Conservation (phyloP, 2,113 vertebrate genomes). For the Pao palembangensis region DNA sequence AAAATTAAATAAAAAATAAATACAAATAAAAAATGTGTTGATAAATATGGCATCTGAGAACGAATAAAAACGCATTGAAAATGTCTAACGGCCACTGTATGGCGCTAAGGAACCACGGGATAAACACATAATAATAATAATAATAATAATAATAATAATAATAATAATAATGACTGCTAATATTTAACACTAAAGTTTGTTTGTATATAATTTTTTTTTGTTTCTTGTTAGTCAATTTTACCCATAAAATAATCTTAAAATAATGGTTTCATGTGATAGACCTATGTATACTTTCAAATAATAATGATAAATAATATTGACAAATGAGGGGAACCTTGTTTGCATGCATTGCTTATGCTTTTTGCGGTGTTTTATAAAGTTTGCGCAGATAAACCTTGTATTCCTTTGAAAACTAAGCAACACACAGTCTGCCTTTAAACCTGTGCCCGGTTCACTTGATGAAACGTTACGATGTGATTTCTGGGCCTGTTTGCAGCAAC, state of each 20-base stretch:
- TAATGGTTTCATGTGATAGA: too few relatives aligned
- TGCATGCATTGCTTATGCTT: too few relatives aligned
- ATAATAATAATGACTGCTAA: neutral
- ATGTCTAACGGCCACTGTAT: constrained; percentile 51
- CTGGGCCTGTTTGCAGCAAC: too few relatives aligned
- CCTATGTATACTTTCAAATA: neutral
- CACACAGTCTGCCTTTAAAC: too few relatives aligned
- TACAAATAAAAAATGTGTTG: neutral
- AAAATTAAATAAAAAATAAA: neutral
- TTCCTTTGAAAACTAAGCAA: too few relatives aligned
- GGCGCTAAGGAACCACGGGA: constrained; percentile 64
- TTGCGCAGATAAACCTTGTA: too few relatives aligned
- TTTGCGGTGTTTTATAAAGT: too few relatives aligned
- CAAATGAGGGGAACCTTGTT: too few relatives aligned
- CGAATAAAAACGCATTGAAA: constrained; percentile 1
- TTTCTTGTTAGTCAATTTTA: too few relatives aligned
- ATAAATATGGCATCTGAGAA: constrained; percentile 20
- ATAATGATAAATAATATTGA: neutral
- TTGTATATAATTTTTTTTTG: neutral
- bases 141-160: neutral
- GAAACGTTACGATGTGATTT: too few relatives aligned
- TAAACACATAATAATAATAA: neutral
- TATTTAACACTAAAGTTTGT: neutral
- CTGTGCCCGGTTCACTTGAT: too few relatives aligned
- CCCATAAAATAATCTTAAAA: neutral